Conservation (phyloP, 2,113 vertebrate genomes). For the Indicator maculatus region DNA sequence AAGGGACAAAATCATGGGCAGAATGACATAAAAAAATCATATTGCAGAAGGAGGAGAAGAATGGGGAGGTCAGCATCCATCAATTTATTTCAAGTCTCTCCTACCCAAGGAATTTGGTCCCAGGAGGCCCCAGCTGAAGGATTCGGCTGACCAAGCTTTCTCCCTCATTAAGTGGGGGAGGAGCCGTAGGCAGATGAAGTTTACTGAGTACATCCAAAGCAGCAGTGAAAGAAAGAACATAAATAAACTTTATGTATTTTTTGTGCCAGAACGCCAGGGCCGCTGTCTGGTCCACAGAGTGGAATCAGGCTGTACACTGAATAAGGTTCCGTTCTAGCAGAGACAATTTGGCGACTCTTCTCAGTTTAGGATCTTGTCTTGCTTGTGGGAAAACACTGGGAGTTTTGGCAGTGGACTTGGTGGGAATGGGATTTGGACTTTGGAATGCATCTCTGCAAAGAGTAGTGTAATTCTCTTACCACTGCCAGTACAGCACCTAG, state of each 20-base stretch:
- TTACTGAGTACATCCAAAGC: constrained; percentile 97
- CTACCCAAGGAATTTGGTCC: constrained; percentile 99
- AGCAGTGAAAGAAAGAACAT: constrained; percentile 94
- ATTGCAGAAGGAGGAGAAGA: constrained; percentile 79
- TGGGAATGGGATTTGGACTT: neutral
- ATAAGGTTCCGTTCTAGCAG: constrained; percentile 55
- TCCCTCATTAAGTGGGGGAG: constrained; percentile 99
- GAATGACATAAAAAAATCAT: constrained; percentile 82
- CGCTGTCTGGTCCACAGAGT: constrained; percentile 70
- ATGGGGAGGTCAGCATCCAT: constrained; percentile 89
- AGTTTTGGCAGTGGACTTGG: neutral
- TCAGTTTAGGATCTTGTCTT: neutral
- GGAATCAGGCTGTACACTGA: constrained; percentile 72
- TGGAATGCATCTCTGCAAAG: neutral
- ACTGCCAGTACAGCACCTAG: constrained; percentile 38
- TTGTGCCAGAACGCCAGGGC: constrained; percentile 71
- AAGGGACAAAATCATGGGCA: constrained; percentile 79
- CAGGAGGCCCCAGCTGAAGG: constrained; percentile 99
- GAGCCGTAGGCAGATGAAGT: constrained; percentile 98
- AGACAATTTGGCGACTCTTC: constrained; percentile 37
- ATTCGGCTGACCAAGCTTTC: constrained; percentile 99
- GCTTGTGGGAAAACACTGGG: neutral
- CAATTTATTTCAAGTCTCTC: constrained; percentile 91
- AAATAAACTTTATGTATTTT: constrained; percentile 84
- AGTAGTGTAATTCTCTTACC: neutral